Conservation (phyloP, 2,888 invertebrate genomes). For the Neoascia interrupta region DNA sequence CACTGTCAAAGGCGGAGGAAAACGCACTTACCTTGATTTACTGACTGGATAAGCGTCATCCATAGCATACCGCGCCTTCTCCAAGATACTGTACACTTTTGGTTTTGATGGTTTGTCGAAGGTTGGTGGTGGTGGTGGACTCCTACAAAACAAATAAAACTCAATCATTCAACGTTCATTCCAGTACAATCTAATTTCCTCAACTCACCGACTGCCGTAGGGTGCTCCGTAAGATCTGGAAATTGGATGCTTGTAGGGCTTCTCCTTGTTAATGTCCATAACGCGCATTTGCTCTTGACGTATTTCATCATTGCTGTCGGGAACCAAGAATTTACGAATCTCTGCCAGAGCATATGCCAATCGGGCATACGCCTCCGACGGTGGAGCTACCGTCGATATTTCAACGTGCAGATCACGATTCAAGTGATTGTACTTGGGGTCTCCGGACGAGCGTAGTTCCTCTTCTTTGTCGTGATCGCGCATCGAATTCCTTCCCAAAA, state of each 20-base stretch:
- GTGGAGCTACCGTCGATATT: constrained; percentile 94
- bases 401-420: constrained; percentile 95
- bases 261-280: constrained; percentile 77
- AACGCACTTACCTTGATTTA: constrained; percentile 78
- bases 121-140: constrained; percentile 77
- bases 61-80: constrained; percentile 90
- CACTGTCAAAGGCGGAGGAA: too few relatives aligned
- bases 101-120: constrained; percentile 82
- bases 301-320: constrained; percentile 82
- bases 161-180: too few relatives aligned
- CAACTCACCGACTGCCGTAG: constrained; percentile 48
- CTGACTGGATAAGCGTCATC: constrained; percentile 85
- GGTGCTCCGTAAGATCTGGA: constrained; percentile 72
- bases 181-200: neutral
- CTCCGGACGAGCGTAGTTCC: constrained; percentile 91
- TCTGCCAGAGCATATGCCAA: constrained; percentile 91
- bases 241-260: constrained; percentile 74
- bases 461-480: constrained; percentile 96
- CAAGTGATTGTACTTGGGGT: constrained; percentile 94
- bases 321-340: constrained; percentile 89
- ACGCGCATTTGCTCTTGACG: constrained; percentile 77
- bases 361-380: constrained; percentile 93
- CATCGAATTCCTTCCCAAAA: constrained; percentile 95
- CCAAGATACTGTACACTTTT: constrained; percentile 91
- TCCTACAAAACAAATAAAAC: constrained; percentile 56